These are phyloP conservation scores for Crocidura indochinensis DNA, from an alignment of 2,797 vertebrate genomes.

Conservation along the genomic window DNA sequence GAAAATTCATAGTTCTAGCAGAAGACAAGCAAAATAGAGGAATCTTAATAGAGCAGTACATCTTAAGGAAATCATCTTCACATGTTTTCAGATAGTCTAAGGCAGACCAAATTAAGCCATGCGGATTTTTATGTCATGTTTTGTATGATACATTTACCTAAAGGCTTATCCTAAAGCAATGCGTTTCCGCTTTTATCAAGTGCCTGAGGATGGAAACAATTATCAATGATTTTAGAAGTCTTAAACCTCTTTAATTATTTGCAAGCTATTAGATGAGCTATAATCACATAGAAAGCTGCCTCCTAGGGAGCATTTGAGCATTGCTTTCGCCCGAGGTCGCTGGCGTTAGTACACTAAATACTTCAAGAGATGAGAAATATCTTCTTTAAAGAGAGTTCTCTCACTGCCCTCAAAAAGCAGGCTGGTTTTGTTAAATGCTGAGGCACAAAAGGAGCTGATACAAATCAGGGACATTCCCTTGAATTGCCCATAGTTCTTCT, in stretches of 20 bases:
- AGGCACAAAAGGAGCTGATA: conserved; percentile 53
- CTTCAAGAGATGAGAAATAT: conserved; percentile 86
- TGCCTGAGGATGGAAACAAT: conserved; percentile 83
- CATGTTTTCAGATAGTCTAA: conserved; percentile 64
- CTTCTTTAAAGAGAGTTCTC: conserved; percentile 76
- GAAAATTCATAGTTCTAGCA: background rate
- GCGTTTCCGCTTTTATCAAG: conserved; percentile 83
- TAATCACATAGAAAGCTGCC: conserved; percentile 81
- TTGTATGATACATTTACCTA: conserved; percentile 79
- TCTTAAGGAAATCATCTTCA: conserved; percentile 12
- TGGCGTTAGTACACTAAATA: conserved; percentile 60
- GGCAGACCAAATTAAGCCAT: conserved; percentile 84
- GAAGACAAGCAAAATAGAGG: background rate
- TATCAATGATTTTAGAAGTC: conserved; percentile 85
- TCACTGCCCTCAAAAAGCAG: conserved; percentile 76
- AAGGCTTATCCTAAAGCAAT: conserved; percentile 84
- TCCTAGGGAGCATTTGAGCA: conserved; percentile 85
- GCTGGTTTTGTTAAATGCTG: conserved; percentile 66
- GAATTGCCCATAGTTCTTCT: conserved; percentile 49
- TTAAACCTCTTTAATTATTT: conserved; percentile 85
- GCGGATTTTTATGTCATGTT: conserved; percentile 77
- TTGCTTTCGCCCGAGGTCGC: conserved; percentile 85
- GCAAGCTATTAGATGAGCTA: conserved; percentile 84
- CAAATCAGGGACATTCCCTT: conserved; percentile 43
- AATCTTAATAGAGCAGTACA: background rate